phyloP scores from a whole-genome alignment of 2,113 vertebrate genomes.

The Gallinago jamesoni region DNA sequence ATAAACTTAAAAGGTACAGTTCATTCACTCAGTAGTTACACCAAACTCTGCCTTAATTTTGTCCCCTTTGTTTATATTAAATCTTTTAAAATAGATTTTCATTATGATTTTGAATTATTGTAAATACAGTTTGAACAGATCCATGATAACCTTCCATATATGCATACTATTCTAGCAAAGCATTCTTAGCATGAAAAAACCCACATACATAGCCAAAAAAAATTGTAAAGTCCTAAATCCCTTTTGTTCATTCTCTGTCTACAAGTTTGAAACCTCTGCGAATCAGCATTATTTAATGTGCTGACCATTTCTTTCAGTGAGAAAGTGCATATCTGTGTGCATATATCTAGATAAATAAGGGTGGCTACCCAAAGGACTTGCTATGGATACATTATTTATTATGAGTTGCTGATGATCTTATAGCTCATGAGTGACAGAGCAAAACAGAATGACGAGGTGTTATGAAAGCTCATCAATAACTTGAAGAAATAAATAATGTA shows the following conservation, averaged over 20 bases:
- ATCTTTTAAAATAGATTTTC: constrained; percentile 3
- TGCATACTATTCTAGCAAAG: background rate
- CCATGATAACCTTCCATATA: background rate
- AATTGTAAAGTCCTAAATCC: background rate
- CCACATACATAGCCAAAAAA: background rate
- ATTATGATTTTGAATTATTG: background rate
- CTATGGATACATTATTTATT: constrained; percentile 62
- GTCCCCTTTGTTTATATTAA: background rate
- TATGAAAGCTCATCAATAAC: constrained; percentile 68
- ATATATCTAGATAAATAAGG: background rate
- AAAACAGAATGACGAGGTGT: constrained; percentile 30
- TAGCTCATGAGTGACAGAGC: constrained; percentile 55
- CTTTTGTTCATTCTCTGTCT: background rate
- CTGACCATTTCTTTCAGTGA: background rate
- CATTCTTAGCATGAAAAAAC: background rate
- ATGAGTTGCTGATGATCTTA: constrained; percentile 48
- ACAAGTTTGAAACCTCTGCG: background rate
- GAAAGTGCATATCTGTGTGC: background rate
- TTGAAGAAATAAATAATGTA: constrained; percentile 64
- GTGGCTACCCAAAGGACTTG: background rate
- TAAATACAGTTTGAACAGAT: background rate
- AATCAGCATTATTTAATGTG: background rate
- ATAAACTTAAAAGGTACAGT: background rate
- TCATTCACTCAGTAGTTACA: background rate
- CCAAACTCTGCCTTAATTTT: background rate